Evolutionary conservation across 1,140 invertebrate species (phyloP), one percentile per base, ranked within the genome.

Genomic region (Drosophila pruinosa): DNA sequence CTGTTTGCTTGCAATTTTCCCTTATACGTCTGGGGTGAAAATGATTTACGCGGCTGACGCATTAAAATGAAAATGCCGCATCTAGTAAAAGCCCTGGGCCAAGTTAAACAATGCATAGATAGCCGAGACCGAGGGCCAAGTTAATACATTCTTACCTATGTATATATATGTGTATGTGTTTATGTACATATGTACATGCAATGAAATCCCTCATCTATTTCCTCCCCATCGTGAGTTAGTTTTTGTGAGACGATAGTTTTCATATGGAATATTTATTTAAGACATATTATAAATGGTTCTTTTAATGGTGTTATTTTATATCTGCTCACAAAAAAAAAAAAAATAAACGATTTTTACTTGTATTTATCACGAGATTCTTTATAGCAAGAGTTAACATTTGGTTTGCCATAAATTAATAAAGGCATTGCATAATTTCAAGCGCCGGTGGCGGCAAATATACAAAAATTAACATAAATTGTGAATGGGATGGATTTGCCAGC

Each of bases 61-160:
- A 82, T 85, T 82, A 77, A 85, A 75, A 75, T 75, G 73, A 72
- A 75, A 81, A 67, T 63, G 68, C 81, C 76, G 80, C 43, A 45
- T 17, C 57, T 14, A 39, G 36, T 36, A 43, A 39, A 43, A 57
- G 81, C 80, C 63, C 34, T 21, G 52, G 73, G 80, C 81, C 53
- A 77, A 81, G 77, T 85, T 86, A 85, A 81, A 85, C 82, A 85
- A 73, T 83, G 80, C 80, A 83, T 85, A 83, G 80, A 78, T 80
- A 79, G 80, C 72, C 47, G 47, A 43, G 45, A 62, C 77, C 28
- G 26, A 86, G 31, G 10, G 62, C 43, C 57, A 24, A 63, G 58
- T 39, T 62, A 28, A 34, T 31, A 50, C 38, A 43, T n/a, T n/a
- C n/a, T n/a, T n/a, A n/a, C n/a, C n/a, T n/a, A n/a, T n/a, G n/a